These are phyloP conservation scores for Galeruca laticollis DNA, from an alignment of 2,888 invertebrate genomes.

Conservation along the genomic window DNA sequence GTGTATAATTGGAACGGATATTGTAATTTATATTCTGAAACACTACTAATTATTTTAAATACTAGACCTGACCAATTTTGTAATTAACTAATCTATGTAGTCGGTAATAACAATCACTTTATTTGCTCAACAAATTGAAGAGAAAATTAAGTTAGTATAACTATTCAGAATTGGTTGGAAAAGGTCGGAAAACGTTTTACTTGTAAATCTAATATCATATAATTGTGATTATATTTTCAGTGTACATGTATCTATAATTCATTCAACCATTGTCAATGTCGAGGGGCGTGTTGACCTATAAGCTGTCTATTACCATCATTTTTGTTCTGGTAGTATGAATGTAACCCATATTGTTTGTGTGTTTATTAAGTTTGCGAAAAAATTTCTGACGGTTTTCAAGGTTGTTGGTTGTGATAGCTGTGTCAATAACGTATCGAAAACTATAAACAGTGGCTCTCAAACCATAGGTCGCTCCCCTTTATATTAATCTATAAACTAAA, in stretches of 20 bases:
- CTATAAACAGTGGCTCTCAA: background rate
- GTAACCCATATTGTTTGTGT: background rate
- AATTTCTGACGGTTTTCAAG: background rate
- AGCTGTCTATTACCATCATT: background rate
- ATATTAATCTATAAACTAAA: no score
- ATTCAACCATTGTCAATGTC: background rate
- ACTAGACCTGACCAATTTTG: no score
- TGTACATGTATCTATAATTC: background rate
- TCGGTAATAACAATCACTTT: no score
- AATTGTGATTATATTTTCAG: background rate
- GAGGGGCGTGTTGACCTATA: slow-evolving; percentile 1
- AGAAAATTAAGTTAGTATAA: no score
- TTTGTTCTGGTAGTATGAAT: background rate
- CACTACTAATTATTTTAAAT: no score
- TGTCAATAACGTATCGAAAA: background rate
- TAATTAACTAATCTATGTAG: no score
- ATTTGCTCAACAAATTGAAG: no score
- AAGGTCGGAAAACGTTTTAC: no score
- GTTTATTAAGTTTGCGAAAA: background rate
- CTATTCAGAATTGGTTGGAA: no score
- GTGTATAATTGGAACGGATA: no score
- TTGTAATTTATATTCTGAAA: no score
- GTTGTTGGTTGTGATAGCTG: background rate
- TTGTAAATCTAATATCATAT: no score
- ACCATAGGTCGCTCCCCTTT: background rate